Base-by-base conservation (phyloP, 2,113 vertebrate species). In the Polyodon spathula region DNA sequence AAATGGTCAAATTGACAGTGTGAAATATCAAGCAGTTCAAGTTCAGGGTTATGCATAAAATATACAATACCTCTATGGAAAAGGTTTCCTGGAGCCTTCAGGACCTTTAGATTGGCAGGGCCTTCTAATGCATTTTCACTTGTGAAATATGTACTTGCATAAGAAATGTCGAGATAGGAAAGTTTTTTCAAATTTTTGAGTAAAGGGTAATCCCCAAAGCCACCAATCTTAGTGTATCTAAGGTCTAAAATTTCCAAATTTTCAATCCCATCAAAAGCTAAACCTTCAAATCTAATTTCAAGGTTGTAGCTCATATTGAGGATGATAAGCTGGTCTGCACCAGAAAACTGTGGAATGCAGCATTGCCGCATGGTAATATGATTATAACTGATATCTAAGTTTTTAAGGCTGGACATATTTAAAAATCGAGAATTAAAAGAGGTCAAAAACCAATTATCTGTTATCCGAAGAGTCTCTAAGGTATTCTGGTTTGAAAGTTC, bases 301-400 rank as follows among this genome's bases (percentile, higher is more conserved):
- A 39, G 48, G 59, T 90, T 91, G 69, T 68, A 83, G 59, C 88
- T 90, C 38, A 91, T 53, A 52, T 91, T 80, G 69, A 91, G 73
- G 14, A 77, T 6, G 17, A 67, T 81, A 58, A 91, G 67, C 5
- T 59, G 78, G 12, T 59, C 54, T 64, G 73, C 70, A 0, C 57
- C 40, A 0, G 0, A 17, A 16, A 72, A 59, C 3, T 0, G 0
- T 0, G 0, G 0, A 39, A 68, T 63, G 56, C 89, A 91, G 63
- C 78, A 84, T 0, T 10, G 0, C 0, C 16, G 40, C 5, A 78
- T 66, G 40, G 17, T 70, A 41, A 90, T 62, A 0, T 10, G 4
- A 42, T 87, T 90, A 56, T 60, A 15, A 65, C 81, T 89, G 56
- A 91, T 58, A 68, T 90, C 83, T 1, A 89, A 4, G 5, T 69